A percentile compares a stretch with the other conserved stretches of the same genome.
Conservation (phyloP, 2,797 vertebrate species). For the Phoeniculus purpureus region DNA sequence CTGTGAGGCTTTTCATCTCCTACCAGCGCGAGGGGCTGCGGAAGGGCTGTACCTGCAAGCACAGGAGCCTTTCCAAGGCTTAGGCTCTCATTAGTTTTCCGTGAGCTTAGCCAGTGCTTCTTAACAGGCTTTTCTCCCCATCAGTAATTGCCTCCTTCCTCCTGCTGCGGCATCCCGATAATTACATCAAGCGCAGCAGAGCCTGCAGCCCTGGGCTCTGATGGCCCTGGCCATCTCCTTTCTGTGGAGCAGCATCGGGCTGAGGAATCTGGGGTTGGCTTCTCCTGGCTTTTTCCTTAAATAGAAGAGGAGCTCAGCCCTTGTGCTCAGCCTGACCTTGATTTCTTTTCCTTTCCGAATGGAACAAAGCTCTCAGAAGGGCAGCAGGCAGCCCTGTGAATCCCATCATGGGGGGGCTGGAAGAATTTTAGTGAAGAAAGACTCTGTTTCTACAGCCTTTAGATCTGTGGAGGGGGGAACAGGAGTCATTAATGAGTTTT, state of each 20-base stretch:
- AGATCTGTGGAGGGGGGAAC: neutral
- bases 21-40: neutral
- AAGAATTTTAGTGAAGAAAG: neutral
- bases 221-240: neutral
- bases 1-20: neutral
- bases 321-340: neutral
- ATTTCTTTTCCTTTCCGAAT: neutral
- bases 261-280: neutral
- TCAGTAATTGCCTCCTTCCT: slow-evolving; percentile 64
- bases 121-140: slow-evolving; percentile 57
- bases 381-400: neutral
- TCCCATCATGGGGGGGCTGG: neutral
- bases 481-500: neutral
- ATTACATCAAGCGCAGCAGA: slow-evolving; percentile 56
- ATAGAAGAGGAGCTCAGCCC: slow-evolving; percentile 13
- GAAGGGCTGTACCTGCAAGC: slow-evolving; percentile 27
- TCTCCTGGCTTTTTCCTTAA: slow-evolving; percentile 30
- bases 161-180: slow-evolving; percentile 61
- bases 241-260: neutral
- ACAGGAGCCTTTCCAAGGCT: slow-evolving; percentile 27
- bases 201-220: slow-evolving; percentile 2
- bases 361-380: neutral
- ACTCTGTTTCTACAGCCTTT: neutral
- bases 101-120: slow-evolving; percentile 61
- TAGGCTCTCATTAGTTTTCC: slow-evolving; percentile 48